Evolutionary conservation across 2,888 invertebrate genomes (phyloP).

Genomic region (Julus scanicus): DNA sequence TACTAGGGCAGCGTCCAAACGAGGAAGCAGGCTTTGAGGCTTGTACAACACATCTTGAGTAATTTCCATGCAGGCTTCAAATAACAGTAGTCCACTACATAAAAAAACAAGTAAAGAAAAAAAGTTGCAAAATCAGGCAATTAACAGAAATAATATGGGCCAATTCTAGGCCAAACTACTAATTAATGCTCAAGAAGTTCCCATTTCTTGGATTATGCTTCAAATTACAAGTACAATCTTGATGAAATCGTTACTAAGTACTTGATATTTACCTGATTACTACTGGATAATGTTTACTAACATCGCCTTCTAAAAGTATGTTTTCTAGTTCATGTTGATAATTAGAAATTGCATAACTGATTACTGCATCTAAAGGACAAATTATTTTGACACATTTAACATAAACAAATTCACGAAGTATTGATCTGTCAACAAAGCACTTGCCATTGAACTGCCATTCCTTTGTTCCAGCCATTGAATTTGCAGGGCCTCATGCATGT

Average conservation of each 20-base stretch:
- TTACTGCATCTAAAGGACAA: background rate
- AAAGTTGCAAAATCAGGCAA: background rate
- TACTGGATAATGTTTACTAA: slow-evolving; percentile 74
- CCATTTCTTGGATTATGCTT: no score
- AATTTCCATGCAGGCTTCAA: slow-evolving; percentile 64
- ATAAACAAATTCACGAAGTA: background rate
- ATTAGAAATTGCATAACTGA: slow-evolving; percentile 68
- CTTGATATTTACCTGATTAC: slow-evolving; percentile 74
- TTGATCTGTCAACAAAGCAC: background rate
- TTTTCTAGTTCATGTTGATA: slow-evolving; percentile 73
- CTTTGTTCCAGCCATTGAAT: background rate
- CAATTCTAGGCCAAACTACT: no score
- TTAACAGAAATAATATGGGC: no score
- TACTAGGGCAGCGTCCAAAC: slow-evolving; percentile 63
- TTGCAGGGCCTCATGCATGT: no score
- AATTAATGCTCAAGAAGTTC: no score
- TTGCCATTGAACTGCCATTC: slow-evolving; percentile 3
- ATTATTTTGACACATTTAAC: background rate
- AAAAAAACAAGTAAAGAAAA: background rate
- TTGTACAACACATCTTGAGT: slow-evolving; percentile 64
- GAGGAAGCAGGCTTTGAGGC: slow-evolving; percentile 62
- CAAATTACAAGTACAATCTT: no score
- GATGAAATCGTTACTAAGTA: no score
- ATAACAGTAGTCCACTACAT: slow-evolving; percentile 57
- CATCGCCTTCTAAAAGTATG: slow-evolving; percentile 74